Base-by-base conservation (phyloP, 2,113 vertebrate genomes). In the Numenius arquata region DNA sequence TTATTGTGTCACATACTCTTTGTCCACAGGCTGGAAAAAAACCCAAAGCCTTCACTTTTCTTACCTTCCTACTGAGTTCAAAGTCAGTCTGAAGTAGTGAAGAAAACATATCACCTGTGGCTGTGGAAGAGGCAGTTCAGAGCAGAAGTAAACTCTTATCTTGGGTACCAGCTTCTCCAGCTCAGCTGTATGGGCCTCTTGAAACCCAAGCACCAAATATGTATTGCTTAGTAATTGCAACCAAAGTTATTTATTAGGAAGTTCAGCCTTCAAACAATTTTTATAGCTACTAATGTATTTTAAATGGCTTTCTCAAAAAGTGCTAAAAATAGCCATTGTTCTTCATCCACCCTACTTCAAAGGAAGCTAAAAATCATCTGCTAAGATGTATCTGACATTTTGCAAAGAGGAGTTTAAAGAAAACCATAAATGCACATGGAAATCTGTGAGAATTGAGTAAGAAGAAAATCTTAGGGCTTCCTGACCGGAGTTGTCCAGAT, bases 1-100 rank as follows among this genome's bases (percentile, higher is more conserved):
- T 38, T 3, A 25, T 79, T 29, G 5, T 38, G 18, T 72, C 43
- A 26, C 0, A 0, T 17, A 3, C 3, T 6, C 78, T 22, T 45
- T 48, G 6, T 65, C 26, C 26, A 20, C 2, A 12, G 26, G 8
- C 27, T 25, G 23, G 34, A 26, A 55, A 32, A 83, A 56, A 32
- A 45, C 55, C 34, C 13, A 40, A 27, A 53, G 47, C 40, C 58
- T 47, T 72, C 3, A 30, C 20, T 4, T 72, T 32, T 40, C 20
- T 63, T 68, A 26, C 5, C 17, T 73, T 27, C 14, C 5, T 61
- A 2, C 32, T 19, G 18, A 70, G 23, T 55, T 91, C 61, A 61
- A 82, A 78, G 27, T 43, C 30, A 27, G 38, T 18, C 59, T 78
- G 43, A 65, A 70, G 40, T n/a, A 59, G 52, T 34, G 36, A 61